phyloP scores from a whole-genome alignment of 2,888 invertebrate genomes.

The Carabus problematicus region DNA sequence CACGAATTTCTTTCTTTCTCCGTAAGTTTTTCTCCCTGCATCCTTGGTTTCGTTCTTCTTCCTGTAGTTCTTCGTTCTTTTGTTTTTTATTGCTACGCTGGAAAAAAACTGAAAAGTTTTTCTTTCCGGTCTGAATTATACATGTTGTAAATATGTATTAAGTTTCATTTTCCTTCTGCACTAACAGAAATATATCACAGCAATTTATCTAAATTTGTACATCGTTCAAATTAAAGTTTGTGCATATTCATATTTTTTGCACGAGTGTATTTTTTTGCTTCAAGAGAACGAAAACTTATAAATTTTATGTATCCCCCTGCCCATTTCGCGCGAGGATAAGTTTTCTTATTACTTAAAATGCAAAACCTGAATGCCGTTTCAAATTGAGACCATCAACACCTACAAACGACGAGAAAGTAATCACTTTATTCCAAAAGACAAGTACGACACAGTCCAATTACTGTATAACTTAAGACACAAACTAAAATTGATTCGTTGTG shows the following conservation, averaged over 20 bases:
- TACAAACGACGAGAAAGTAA: too few species aligned
- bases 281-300: too few species aligned
- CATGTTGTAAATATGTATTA: conserved; percentile 5
- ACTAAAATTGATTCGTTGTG: too few species aligned
- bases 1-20: conserved; percentile 15
- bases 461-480: too few species aligned
- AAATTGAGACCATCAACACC: too few species aligned
- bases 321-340: too few species aligned
- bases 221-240: conserved; percentile 11
- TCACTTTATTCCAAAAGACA: too few species aligned
- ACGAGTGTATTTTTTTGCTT: not conserved
- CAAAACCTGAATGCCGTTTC: too few species aligned
- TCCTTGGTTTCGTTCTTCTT: conserved; percentile 1
- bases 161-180: conserved; percentile 5
- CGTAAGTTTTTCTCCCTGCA: conserved; percentile 3
- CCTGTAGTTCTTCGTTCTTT: conserved; percentile 9
- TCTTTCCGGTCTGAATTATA: conserved; percentile 15
- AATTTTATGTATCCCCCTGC: too few species aligned
- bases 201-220: conserved; percentile 1
- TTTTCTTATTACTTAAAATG: too few species aligned
- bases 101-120: conserved; percentile 15
- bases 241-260: conserved; percentile 5
- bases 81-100: not conserved
- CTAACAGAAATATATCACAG: conserved; percentile 19
- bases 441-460: too few species aligned